Evolutionary conservation across 2,113 vertebrate genomes (phyloP).

Genomic region (Platichthys stellatus): DNA sequence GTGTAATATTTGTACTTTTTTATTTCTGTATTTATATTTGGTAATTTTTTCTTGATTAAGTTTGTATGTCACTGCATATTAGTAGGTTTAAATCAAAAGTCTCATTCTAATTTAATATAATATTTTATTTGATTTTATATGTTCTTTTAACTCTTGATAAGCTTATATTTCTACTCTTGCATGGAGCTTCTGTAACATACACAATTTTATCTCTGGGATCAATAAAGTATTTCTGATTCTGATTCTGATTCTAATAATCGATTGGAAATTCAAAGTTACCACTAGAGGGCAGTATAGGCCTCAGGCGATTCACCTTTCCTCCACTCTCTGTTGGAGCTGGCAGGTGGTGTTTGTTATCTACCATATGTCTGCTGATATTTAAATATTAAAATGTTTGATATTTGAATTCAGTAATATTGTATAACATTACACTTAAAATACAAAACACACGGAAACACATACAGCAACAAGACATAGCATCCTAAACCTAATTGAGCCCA

Average conservation of each 20-base stretch:
- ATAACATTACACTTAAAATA: not conserved
- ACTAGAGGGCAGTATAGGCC: conserved; percentile 40
- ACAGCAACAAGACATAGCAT: not conserved
- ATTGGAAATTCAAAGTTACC: not conserved
- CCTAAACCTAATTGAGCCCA: not conserved
- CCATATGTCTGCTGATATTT: not conserved
- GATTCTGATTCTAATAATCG: too few species aligned
- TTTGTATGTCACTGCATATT: not conserved
- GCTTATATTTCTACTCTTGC: too few species aligned
- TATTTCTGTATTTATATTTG: not conserved
- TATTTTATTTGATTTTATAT: too few species aligned
- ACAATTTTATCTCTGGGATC: too few species aligned
- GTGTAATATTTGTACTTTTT: not conserved
- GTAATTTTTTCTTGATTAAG: too few species aligned
- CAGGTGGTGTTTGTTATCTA: conserved; percentile 9
- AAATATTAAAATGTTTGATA: not conserved
- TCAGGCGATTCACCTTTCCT: conserved; percentile 20
- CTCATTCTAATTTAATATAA: conserved; percentile 29
- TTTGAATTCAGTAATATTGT: not conserved
- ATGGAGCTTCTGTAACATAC: too few species aligned
- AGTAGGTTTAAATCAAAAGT: too few species aligned
- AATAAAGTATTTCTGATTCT: too few species aligned
- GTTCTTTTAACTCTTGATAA: too few species aligned
- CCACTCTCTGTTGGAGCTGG: not conserved
- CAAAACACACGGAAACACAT: not conserved